Conservation (phyloP, 2,888 invertebrate genomes). For the Perizoma affinitatum region DNA sequence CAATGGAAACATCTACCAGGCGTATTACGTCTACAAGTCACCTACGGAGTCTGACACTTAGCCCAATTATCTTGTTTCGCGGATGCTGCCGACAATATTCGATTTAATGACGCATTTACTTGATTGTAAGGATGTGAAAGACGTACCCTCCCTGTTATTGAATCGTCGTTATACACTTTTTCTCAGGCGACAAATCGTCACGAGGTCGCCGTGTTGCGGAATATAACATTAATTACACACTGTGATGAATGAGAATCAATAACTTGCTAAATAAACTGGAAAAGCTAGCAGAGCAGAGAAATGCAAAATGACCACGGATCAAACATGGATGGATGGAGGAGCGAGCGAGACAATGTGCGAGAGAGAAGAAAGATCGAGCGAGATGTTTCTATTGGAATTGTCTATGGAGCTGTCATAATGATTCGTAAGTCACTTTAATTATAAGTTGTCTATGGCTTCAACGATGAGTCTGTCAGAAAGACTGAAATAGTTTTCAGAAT, state of each 20-base stretch:
- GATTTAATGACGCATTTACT: conserved; percentile 84
- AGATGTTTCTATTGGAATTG: conserved; percentile 65
- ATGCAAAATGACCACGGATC: conserved; percentile 82
- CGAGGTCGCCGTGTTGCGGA: conserved; percentile 76
- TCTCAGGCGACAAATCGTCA: conserved; percentile 78
- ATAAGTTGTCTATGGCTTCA: conserved; percentile 17
- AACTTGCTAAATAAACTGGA: conserved; percentile 74
- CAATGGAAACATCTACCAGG: conserved; percentile 41
- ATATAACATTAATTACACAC: conserved; percentile 82
- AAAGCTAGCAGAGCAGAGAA: conserved; percentile 74
- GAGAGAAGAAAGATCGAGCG: conserved; percentile 45
- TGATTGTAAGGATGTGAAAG: conserved; percentile 78
- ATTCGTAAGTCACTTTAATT: conserved; percentile 57
- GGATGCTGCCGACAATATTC: conserved; percentile 66
- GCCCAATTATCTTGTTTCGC: conserved; percentile 54
- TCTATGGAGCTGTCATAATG: conserved; percentile 54
- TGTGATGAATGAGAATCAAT: conserved; percentile 69
- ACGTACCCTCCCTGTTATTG: conserved; percentile 83
- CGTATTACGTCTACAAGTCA: conserved; percentile 36
- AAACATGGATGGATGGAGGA: conserved; percentile 81
- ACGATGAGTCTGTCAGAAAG: too few relatives aligned
- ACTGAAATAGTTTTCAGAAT: too few relatives aligned
- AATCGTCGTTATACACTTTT: conserved; percentile 75
- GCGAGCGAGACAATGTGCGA: conserved; percentile 41
- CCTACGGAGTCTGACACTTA: conserved; percentile 40